These are phyloP conservation scores for Eretmocerus hayati DNA, from an alignment of 2,888 invertebrate genomes.

Conservation along the genomic window DNA sequence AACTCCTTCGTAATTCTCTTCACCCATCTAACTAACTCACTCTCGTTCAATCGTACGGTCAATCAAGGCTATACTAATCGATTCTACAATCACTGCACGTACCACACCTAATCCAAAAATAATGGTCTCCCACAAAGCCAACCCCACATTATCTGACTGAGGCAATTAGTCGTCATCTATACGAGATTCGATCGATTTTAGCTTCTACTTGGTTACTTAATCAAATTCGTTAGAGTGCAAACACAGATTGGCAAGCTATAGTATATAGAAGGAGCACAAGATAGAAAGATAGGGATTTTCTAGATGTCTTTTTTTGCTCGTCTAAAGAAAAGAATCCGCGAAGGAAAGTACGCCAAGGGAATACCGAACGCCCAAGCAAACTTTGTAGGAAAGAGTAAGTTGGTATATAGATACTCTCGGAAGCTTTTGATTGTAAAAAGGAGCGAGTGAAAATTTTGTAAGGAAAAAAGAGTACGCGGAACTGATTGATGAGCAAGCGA, in stretches of 20 bases:
- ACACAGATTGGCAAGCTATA: conserved; percentile 11
- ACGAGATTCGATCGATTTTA: conserved; percentile 6
- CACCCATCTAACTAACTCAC: no score
- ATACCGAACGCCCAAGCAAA: not conserved
- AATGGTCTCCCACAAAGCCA: no score
- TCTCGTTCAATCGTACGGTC: no score
- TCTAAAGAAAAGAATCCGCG: not conserved
- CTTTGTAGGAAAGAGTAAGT: no score
- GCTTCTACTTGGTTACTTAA: conserved; percentile 20
- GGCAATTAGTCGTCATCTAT: conserved; percentile 21
- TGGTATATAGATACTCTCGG: not conserved
- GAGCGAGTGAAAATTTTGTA: not conserved
- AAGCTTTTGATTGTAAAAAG: conserved; percentile 3
- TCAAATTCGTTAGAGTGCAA: conserved; percentile 22
- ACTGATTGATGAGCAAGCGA: conserved; percentile 10
- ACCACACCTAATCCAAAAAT: conserved; percentile 22
- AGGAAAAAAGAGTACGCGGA: conserved; percentile 12
- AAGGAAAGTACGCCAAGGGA: conserved; percentile 3
- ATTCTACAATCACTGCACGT: no score
- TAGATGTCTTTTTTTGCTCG: not conserved
- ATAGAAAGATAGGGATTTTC: not conserved
- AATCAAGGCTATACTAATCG: no score
- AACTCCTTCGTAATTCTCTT: conserved; percentile 17
- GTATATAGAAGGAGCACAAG: not conserved
- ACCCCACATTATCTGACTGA: no score